Conservation (phyloP, 2,888 invertebrate genomes). For the Phragmatobia fuliginosa region DNA sequence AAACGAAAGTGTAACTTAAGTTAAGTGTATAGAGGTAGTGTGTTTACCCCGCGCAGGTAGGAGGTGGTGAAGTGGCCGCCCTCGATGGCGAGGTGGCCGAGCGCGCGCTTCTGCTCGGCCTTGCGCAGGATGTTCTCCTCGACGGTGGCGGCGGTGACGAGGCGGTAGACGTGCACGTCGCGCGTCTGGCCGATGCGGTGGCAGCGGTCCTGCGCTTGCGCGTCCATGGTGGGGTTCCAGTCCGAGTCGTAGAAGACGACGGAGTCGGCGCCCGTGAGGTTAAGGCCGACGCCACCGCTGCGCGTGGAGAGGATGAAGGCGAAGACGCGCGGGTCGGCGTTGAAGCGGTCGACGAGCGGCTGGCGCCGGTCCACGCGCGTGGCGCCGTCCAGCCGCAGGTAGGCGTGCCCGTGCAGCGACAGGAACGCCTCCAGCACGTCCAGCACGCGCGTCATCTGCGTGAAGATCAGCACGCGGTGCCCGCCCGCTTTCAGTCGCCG, state of each 20-base stretch:
- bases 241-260: conserved; percentile 99
- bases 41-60: conserved; percentile 93
- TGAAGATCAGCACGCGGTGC: conserved; percentile 98
- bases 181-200: conserved; percentile 99
- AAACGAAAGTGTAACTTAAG: too few species aligned
- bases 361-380: conserved; percentile 98
- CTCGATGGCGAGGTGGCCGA: conserved; percentile 99
- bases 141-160: conserved; percentile 98
- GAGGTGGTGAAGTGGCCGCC: conserved; percentile 99
- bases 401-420: conserved; percentile 98
- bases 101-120: conserved; percentile 98
- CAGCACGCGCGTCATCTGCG: conserved; percentile 99
- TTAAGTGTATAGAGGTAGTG: too few species aligned
- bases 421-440: conserved; percentile 99
- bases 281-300: conserved; percentile 98
- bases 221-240: conserved; percentile 99
- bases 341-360: conserved; percentile 99
- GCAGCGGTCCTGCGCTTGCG: conserved; percentile 96
- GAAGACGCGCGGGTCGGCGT: conserved; percentile 97
- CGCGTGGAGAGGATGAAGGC: conserved; percentile 99
- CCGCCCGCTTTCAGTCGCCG: conserved; percentile 92
- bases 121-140: conserved; percentile 99
- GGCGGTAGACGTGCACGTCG: conserved; percentile 99
- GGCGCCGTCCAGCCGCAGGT: conserved; percentile 97
- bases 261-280: conserved; percentile 99